Base-by-base conservation (phyloP, 2,113 vertebrate genomes). In the Phocoena sinus region DNA sequence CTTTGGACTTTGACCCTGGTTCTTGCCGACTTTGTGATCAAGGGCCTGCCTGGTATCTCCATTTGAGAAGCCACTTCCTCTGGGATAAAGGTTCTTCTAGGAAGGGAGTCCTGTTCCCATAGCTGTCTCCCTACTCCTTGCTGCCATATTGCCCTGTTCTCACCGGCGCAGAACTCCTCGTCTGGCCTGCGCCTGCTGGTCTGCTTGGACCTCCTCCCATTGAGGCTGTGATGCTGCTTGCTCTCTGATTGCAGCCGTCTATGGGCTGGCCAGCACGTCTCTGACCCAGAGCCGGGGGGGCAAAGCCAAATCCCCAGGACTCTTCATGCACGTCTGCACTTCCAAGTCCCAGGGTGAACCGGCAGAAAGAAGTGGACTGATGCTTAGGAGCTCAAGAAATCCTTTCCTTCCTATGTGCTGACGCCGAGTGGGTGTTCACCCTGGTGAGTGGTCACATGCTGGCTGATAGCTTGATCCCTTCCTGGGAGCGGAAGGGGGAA, bases 191-290 rank as follows among this genome's bases (percentile, higher is more conserved):
- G n/a, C 38, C 53, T 38, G 8, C 38, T 56, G 20, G 15, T 13
- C 5, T 2, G 56, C 70, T 20, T 71, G 70, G 63, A 28, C 17
- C 38, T 82, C 36, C 71, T 86, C n/a, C 44, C n/a, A 7, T 1
- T 1, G 20, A 70, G 63, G 13, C 56, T 58, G 28, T 0, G 0
- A 8, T 5, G 1, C 26, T 7, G 4, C 33, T 41, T 44, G 9
- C 68, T 63, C 1, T 85, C 87, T 56, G 31, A 13, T 1, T 36
- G 62, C 53, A 89, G 86, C 83, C 73, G 5, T 5, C 79, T 21
- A 8, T 2, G 8, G 18, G 20, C 89, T 68, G 89, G n/a, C 44
- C 50, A 10, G 6, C 12, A 13, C 5, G 53, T 44, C 76, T 68
- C 17, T 67, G 20, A 89, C 74, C 50, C 56, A 31, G 44, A 94